These are phyloP conservation scores for Myzus persicae DNA, from an alignment of 1,140 invertebrate species.

Conservation along the genomic window DNA sequence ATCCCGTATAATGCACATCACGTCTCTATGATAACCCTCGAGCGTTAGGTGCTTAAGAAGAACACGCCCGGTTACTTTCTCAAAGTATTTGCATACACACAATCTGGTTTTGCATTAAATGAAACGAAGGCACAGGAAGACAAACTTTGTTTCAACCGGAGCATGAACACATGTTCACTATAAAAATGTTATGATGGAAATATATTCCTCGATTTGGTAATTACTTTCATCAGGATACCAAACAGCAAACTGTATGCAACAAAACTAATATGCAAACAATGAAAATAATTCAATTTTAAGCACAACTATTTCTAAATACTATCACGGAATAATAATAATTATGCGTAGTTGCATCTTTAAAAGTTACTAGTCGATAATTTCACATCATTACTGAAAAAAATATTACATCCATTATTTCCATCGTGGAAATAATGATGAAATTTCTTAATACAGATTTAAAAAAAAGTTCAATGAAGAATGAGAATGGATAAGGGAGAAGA, in stretches of 20 bases:
- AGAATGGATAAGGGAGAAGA: not conserved
- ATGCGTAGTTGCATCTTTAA: not conserved
- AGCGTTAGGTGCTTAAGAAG: constrained; percentile 40
- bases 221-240: not conserved
- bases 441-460: not conserved
- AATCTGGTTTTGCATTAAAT: constrained; percentile 16
- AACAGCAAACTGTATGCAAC: not conserved
- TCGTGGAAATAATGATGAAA: not conserved
- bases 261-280: not conserved
- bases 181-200: not conserved
- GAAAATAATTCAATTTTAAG: not conserved
- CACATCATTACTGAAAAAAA: not conserved
- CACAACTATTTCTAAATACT: not conserved
- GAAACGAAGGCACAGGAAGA: not conserved
- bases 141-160: not conserved
- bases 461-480: not conserved
- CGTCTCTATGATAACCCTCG: constrained; percentile 12
- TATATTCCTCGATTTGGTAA: not conserved
- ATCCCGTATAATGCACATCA: constrained; percentile 46
- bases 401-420: not conserved
- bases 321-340: not conserved
- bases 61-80: constrained; percentile 49
- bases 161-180: not conserved
- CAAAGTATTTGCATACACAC: constrained; percentile 50
- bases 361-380: not conserved